Base-by-base conservation (phyloP, 2,797 vertebrate genomes). In the Parauchenoglanis punctatus region DNA sequence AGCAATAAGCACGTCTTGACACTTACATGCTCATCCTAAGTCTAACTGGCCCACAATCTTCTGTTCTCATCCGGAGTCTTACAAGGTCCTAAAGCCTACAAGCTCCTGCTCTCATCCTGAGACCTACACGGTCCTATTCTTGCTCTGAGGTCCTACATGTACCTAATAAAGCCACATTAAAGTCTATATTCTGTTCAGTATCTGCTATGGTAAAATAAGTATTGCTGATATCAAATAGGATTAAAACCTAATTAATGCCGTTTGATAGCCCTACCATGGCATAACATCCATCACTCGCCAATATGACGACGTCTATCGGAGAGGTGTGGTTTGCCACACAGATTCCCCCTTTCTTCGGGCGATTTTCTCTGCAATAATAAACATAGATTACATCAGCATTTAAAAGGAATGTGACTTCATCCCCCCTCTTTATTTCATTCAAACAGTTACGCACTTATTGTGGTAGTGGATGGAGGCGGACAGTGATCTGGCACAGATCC, bases 241-340 rank as follows among this genome's bases (percentile, higher is more conserved):
- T 35, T 35, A 40, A 35, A 77, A 58, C 28, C 18, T 7, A 58
- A 23, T 80, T 23, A 58, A 80, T 46, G 35, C 23, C 13, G n/a
- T 81, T 52, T 68, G 65, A 83, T 84, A 28, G 25, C 23, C 25
- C 91, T 95, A 99, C 98, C 98, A 99, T 99, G 15, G 98, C 97
- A 58, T 99, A 99, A 93, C 98, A 99, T 89, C 98, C 96, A 84
- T 99, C 98, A 0, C 97, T 99, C 35, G 98, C 96, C 94, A 99
- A 93, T 88, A 99, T 99, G 85, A 99, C 95, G 0, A 98, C 94
- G 58, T 99, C 98, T 49, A 99, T 99, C 0, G 98, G 98, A 1
- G 98, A 97, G 0, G 98, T 99, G 91, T 99, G 98, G 90, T 99
- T 99, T 65, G 98, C 98, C 2, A 99, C 98, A 84, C 98, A 99